Conservation (phyloP, 2,797 vertebrate genomes). For the Allobates femoralis region DNA sequence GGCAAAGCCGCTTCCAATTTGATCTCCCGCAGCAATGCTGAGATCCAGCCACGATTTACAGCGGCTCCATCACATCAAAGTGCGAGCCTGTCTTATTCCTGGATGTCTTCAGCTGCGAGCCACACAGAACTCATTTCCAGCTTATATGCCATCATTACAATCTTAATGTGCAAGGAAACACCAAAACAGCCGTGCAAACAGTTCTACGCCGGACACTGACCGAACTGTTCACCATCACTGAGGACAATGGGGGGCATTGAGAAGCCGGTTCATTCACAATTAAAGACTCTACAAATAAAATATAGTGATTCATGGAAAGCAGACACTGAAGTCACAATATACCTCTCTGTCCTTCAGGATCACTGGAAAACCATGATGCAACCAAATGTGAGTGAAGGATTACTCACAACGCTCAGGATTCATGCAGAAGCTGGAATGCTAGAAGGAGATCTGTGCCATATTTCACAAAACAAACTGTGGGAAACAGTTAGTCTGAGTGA, state of each 20-base stretch:
- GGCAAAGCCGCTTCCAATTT: constrained; percentile 59
- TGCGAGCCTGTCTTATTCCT: constrained; percentile 20
- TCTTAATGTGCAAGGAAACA: neutral
- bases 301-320: no score
- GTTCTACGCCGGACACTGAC: neutral
- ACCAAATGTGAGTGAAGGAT: no score
- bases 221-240: neutral
- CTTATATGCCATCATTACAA: neutral
- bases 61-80: constrained; percentile 49
- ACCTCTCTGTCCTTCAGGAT: no score
- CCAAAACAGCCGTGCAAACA: neutral
- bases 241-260: neutral
- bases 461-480: no score
- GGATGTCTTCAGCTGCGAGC: constrained; percentile 12
- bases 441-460: no score
- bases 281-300: neutral
- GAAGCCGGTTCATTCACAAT: neutral
- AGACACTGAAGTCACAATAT: no score
- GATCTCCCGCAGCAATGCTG: constrained; percentile 36
- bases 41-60: constrained; percentile 37
- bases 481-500: no score
- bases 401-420: no score
- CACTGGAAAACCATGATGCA: no score
- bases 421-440: no score
- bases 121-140: constrained; percentile 7